Conservation (phyloP, 2,888 invertebrate genomes). For the Entomobrya multifasciata region DNA sequence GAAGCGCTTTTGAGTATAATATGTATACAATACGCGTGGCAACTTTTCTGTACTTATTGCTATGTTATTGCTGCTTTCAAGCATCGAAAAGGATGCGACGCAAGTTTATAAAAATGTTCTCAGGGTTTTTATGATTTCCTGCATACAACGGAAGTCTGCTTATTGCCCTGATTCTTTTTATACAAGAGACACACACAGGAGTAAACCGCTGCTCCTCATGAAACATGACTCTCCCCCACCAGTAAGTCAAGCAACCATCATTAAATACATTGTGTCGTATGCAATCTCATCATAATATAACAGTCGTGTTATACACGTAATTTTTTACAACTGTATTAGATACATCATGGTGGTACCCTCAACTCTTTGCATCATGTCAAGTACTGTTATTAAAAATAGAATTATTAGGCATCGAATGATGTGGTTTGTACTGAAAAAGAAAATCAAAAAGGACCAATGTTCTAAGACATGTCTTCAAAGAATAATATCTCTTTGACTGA, state of each 20-base stretch:
- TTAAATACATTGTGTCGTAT: neutral
- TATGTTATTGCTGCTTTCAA: neutral
- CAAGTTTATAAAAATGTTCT: conserved; percentile 49
- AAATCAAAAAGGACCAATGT: neutral
- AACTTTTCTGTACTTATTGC: neutral
- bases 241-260: conserved; percentile 12
- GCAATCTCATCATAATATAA: neutral
- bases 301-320: neutral
- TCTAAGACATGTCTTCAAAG: neutral
- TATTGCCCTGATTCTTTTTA: conserved; percentile 65
- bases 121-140: conserved; percentile 67
- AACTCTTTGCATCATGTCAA: neutral
- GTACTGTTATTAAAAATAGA: neutral
- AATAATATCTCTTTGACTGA: neutral
- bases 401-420: too few relatives aligned
- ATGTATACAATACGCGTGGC: conserved; percentile 58
- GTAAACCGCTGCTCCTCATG: conserved; percentile 38
- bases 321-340: too few relatives aligned
- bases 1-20: too few relatives aligned
- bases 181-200: neutral
- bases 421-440: neutral
- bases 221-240: conserved; percentile 26
- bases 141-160: conserved; percentile 66
- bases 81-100: conserved; percentile 2
- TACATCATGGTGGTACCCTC: neutral